These are phyloP conservation scores for Mobula birostris DNA, from an alignment of 2,113 vertebrate genomes.

Conservation along the genomic window DNA sequence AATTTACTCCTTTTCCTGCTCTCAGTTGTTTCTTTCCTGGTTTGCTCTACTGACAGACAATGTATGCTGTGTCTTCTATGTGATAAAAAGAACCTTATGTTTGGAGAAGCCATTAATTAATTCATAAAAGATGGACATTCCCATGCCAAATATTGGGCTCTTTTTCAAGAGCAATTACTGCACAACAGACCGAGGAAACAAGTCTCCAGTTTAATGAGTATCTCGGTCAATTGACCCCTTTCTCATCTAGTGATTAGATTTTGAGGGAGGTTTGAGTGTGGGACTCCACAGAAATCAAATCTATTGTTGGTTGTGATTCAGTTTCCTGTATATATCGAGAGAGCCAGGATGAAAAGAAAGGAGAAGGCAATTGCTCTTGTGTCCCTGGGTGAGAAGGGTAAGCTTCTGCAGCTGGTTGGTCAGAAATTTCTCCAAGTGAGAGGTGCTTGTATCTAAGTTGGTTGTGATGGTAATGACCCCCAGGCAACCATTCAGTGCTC, in stretches of 20 bases:
- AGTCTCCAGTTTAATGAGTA: background rate
- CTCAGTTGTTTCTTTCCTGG: background rate
- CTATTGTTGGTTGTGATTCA: background rate
- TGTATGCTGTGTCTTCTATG: background rate
- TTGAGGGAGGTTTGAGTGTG: background rate
- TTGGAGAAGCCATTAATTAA: background rate
- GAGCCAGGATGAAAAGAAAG: background rate
- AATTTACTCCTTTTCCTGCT: background rate
- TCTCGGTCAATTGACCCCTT: background rate
- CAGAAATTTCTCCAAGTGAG: background rate
- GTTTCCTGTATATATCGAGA: background rate
- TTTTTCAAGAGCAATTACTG: slow-evolving; percentile 15
- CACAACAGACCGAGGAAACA: background rate
- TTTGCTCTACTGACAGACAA: background rate
- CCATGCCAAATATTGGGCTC: background rate
- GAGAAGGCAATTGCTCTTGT: background rate
- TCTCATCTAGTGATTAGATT: background rate
- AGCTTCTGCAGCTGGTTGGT: background rate
- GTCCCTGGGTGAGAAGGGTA: background rate
- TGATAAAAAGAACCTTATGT: background rate
- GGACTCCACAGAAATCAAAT: background rate
- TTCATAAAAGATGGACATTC: background rate
- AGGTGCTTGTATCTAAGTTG: background rate
- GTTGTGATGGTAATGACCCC: background rate
- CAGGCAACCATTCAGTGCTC: background rate